A percentile compares a stretch with the other conserved stretches of the same genome.
Evolutionary conservation across 2,797 vertebrate genomes (phyloP).

Genomic region (Numenius phaeopus): DNA sequence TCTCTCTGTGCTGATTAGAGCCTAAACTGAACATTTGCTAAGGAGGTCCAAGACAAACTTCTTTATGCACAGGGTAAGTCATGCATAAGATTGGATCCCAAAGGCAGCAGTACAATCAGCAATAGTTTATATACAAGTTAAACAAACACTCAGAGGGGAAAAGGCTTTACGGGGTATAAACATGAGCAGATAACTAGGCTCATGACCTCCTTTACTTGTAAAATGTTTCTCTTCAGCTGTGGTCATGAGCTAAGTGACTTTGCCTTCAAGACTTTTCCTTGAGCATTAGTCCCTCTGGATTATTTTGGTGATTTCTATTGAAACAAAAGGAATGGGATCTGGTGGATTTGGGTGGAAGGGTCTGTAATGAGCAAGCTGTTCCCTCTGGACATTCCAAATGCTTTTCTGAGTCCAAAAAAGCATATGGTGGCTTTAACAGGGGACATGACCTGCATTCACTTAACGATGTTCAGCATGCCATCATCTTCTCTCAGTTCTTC

Average conservation of each 20-base stretch:
- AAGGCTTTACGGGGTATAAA: conserved; percentile 20
- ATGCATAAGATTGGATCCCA: conserved; percentile 69
- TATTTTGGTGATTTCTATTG: conserved; percentile 1
- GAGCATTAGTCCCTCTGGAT: background rate
- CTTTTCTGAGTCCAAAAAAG: background rate
- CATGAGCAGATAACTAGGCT: conserved; percentile 30
- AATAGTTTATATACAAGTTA: conserved; percentile 57
- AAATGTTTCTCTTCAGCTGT: conserved; percentile 2
- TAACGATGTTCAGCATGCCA: background rate
- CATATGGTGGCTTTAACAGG: background rate
- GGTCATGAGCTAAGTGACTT: conserved; percentile 15
- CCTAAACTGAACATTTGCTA: conserved; percentile 48
- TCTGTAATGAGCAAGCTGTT: background rate
- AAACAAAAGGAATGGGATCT: background rate
- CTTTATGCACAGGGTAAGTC: conserved; percentile 44
- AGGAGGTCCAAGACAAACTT: conserved; percentile 65
- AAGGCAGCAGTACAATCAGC: conserved; percentile 51
- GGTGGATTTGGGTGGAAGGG: background rate
- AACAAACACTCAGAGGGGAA: conserved; percentile 21
- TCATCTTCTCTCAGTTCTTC: background rate
- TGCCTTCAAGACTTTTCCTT: conserved; percentile 23
- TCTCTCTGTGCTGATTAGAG: conserved; percentile 33
- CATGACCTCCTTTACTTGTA: conserved; percentile 33
- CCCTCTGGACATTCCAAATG: background rate
- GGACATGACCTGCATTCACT: background rate